Evolutionary conservation across 2,113 vertebrate species (phyloP), one percentile per base, ranked within the genome.

Genomic region (Marmota flaviventris): DNA sequence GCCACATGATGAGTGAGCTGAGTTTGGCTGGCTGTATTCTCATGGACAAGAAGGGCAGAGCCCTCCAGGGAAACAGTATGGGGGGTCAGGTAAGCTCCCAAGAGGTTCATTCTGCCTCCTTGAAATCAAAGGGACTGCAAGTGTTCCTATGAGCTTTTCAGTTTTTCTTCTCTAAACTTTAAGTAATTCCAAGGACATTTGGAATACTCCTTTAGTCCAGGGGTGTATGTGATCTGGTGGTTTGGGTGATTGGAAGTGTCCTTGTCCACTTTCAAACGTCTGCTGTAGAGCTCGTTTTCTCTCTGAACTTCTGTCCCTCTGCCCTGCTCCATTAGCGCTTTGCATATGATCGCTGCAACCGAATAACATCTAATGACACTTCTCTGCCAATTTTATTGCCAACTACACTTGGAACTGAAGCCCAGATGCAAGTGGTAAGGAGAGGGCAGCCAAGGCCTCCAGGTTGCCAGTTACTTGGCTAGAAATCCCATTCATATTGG

Each of bases 381-480:
- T 85, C 88, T 37, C 85, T 51, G 42, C 75, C 8, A 5, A 16
- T 9, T 67, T 51, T 1, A 3, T 8, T 95, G 96, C 97, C 97
- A 96, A 67, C 56, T 18, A 17, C 77, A 53, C 67, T 88, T 70
- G 97, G 94, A 90, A 79, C 63, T 27, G 2, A 18, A 90, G 76
- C 48, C 39, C 65, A 27, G n/a, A 67, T 39, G 51, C 85, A 53
- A 53, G 91, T 70, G 67, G 45, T 48, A 95, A 82, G 39, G 78
- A 93, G 93, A 96, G 85, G 90, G 84, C 94, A 93, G 97, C 97
- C 97, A 95, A 93, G 69, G 69, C 77, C 56, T 96, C 83, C 48
- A 69, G 82, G 61, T 88, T 96, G 93, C 89, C 89, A 85, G 97
- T 45, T 24, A 32, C 82, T 96, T 97, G 94, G 97, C 97, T 84